Conservation (phyloP, 2,888 invertebrate species). For the Drosophila meridiana region DNA sequence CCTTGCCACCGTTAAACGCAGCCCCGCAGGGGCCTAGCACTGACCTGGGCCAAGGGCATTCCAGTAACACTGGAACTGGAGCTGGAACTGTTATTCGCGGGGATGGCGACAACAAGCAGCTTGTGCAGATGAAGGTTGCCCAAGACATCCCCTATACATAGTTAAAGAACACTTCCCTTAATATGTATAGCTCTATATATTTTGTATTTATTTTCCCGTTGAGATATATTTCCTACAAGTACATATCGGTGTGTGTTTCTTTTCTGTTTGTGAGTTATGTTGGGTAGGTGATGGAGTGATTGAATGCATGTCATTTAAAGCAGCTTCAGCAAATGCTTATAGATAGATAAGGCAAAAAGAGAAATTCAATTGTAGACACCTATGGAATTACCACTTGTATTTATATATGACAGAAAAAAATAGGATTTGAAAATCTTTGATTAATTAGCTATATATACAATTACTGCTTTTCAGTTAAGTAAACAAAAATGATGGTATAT, state of each 20-base stretch:
- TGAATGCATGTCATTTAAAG: conserved; percentile 19
- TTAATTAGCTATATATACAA: background rate
- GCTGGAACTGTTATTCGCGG: background rate
- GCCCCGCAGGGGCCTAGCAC: background rate
- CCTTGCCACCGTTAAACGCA: conserved; percentile 21
- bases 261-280: conserved; percentile 35
- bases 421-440: background rate
- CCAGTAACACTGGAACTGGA: too few species aligned
- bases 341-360: conserved; percentile 7
- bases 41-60: background rate
- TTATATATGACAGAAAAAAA: background rate
- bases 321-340: conserved; percentile 27
- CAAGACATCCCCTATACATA: background rate
- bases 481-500: background rate
- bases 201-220: conserved; percentile 21
- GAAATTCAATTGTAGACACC: conserved; percentile 12
- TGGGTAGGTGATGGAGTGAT: conserved; percentile 23
- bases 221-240: conserved; percentile 7
- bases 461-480: background rate
- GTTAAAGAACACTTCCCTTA: background rate
- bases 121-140: background rate
- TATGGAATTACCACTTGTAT: background rate
- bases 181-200: conserved; percentile 15
- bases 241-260: conserved; percentile 13
- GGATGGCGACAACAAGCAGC: background rate